A percentile compares a stretch with the other conserved stretches of the same genome.
These are phyloP conservation scores for Xyliphius kryptos DNA, from an alignment of 2,113 vertebrate species.

Conservation along the genomic window DNA sequence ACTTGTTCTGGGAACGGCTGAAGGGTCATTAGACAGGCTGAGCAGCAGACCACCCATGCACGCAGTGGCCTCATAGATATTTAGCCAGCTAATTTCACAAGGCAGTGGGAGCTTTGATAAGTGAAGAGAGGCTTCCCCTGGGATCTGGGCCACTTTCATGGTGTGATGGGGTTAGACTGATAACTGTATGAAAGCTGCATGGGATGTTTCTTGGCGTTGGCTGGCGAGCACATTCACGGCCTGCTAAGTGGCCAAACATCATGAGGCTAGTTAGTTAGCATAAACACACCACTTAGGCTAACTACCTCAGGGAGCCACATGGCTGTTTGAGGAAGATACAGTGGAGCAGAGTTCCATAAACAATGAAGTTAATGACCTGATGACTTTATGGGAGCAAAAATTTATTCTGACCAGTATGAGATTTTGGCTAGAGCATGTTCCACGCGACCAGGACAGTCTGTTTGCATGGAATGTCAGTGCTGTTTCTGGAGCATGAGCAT, in stretches of 20 bases:
- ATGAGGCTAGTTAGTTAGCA: conserved; percentile 57
- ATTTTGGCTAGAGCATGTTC: no score
- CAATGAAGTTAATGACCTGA: conserved; percentile 38
- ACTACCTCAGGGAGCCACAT: conserved; percentile 56
- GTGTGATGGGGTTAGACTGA: conserved; percentile 39
- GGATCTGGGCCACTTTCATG: conserved; percentile 51
- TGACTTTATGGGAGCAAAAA: conserved; percentile 39
- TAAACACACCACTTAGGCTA: conserved; percentile 64
- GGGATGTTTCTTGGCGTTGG: no score
- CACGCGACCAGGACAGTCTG: no score
- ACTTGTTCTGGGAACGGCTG: conserved; percentile 58
- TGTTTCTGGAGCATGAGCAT: no score
- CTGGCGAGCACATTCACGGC: conserved; percentile 40
- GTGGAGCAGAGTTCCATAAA: conserved; percentile 40
- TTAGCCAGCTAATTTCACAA: conserved; percentile 47
- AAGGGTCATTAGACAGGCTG: conserved; percentile 49
- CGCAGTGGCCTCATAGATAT: conserved; percentile 29
- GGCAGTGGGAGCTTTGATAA: conserved; percentile 52
- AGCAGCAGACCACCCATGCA: conserved; percentile 63
- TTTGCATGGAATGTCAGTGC: no score
- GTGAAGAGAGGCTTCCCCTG: conserved; percentile 44
- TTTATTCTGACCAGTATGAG: no score
- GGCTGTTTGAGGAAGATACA: conserved; percentile 49
- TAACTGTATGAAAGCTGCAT: conserved; percentile 46
- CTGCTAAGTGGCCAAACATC: conserved; percentile 45